Conservation (phyloP, 2,113 vertebrate genomes). For the Mirza zaza region DNA sequence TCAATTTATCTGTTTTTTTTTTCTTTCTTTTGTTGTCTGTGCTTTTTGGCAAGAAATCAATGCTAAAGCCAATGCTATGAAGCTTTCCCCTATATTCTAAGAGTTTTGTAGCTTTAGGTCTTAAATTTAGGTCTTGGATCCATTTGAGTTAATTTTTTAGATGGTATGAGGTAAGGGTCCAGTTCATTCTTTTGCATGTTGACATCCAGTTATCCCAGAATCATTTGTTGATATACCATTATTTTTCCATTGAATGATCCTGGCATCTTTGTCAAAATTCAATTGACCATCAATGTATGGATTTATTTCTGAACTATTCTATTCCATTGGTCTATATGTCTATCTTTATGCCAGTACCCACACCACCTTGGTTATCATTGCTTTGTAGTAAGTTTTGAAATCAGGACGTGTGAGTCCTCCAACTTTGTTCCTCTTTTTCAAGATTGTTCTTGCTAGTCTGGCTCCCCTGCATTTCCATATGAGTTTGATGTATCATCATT, state of each 20-base stretch:
- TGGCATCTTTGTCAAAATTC: neutral
- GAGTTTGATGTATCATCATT: neutral
- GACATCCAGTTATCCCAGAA: neutral
- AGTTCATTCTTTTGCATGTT: neutral
- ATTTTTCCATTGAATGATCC: neutral
- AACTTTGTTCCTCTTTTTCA: neutral
- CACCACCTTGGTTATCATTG: neutral
- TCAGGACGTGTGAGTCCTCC: neutral
- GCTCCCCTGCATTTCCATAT: neutral
- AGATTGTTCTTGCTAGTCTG: neutral
- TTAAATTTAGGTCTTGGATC: neutral
- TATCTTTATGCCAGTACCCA: neutral
- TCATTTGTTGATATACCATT: neutral
- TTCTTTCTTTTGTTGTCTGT: neutral
- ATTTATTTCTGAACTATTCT: neutral
- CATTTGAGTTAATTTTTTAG: neutral
- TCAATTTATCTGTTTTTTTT: neutral
- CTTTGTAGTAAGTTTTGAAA: neutral
- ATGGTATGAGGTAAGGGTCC: neutral
- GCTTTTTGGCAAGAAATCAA: neutral
- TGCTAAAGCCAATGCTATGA: neutral
- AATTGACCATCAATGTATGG: neutral
- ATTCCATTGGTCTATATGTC: neutral
- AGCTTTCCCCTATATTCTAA: neutral
- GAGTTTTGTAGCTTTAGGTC: neutral